These are phyloP conservation scores for Taurulus bubalis DNA, from an alignment of 2,113 vertebrate genomes.

Conservation along the genomic window DNA sequence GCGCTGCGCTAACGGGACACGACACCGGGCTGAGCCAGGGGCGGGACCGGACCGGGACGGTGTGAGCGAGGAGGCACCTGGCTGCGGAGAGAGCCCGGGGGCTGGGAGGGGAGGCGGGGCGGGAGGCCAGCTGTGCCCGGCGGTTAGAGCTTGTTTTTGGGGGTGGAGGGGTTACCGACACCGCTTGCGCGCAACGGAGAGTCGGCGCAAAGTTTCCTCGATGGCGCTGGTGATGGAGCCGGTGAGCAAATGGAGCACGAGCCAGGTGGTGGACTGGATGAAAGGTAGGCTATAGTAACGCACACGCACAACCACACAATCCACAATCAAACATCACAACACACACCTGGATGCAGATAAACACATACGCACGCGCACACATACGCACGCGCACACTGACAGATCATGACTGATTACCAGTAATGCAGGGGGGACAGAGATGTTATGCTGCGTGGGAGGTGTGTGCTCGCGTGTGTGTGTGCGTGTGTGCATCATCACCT, in stretches of 20 bases:
- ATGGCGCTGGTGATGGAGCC: constrained; percentile 86
- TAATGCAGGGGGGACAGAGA: constrained; percentile 24
- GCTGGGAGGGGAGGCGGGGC: neutral
- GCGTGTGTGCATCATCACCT: constrained; percentile 60
- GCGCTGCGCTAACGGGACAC: constrained; percentile 55
- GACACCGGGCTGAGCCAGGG: constrained; percentile 33
- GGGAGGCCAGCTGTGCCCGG: constrained; percentile 15
- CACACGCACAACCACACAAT: neutral
- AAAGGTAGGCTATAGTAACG: constrained; percentile 70
- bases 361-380: neutral
- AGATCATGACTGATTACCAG: constrained; percentile 5
- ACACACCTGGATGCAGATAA: constrained; percentile 1
- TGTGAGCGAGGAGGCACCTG: constrained; percentile 51
- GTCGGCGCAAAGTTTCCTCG: constrained; percentile 75
- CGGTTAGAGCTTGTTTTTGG: constrained; percentile 35
- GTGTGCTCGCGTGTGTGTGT: constrained; percentile 24
- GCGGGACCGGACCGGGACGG: constrained; percentile 31
- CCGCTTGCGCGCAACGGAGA: constrained; percentile 57
- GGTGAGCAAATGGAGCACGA: constrained; percentile 85
- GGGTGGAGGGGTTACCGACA: neutral
- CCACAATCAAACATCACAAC: neutral
- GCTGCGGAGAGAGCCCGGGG: constrained; percentile 20
- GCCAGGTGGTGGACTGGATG: constrained; percentile 86
- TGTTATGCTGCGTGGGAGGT: constrained; percentile 48
- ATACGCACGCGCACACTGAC: neutral